These are phyloP conservation scores for Liodrosophila aerea DNA, from an alignment of 2,888 invertebrate genomes.

Conservation along the genomic window DNA sequence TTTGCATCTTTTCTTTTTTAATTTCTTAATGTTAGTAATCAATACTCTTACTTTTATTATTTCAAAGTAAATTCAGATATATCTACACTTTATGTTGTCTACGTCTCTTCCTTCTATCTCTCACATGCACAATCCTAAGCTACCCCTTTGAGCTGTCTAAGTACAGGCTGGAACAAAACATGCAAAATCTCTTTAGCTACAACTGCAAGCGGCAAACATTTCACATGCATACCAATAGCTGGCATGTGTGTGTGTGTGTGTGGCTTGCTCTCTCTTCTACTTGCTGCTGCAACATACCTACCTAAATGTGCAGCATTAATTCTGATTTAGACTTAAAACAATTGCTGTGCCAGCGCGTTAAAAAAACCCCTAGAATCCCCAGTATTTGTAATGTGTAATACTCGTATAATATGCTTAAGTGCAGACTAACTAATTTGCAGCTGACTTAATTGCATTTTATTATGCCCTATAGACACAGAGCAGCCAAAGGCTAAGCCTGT, in stretches of 20 bases:
- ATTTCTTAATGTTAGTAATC: too few species aligned
- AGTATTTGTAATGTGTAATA: conserved; percentile 4
- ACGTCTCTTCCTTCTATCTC: too few species aligned
- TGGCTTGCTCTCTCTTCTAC: conserved; percentile 4
- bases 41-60: too few species aligned
- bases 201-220: conserved; percentile 51
- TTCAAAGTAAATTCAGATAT: too few species aligned
- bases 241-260: conserved; percentile 1
- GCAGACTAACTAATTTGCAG: conserved; percentile 1
- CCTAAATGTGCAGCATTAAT: conserved; percentile 35
- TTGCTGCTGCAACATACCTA: conserved; percentile 9
- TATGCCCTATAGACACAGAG: neutral
- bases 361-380: too few species aligned
- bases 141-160: too few species aligned
- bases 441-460: conserved; percentile 22
- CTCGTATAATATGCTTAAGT: conserved; percentile 14
- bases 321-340: conserved; percentile 39
- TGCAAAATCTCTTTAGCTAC: conserved; percentile 63
- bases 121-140: too few species aligned
- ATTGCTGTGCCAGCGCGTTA: conserved; percentile 26
- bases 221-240: conserved; percentile 30
- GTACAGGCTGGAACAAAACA: conserved; percentile 5
- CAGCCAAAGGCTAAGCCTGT: too few species aligned
- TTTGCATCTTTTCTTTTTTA: too few species aligned
- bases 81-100: too few species aligned